Evolutionary conservation across 2,113 vertebrate species (phyloP), one percentile per base, ranked within the genome.

Genomic region (Eptesicus fuscus): DNA sequence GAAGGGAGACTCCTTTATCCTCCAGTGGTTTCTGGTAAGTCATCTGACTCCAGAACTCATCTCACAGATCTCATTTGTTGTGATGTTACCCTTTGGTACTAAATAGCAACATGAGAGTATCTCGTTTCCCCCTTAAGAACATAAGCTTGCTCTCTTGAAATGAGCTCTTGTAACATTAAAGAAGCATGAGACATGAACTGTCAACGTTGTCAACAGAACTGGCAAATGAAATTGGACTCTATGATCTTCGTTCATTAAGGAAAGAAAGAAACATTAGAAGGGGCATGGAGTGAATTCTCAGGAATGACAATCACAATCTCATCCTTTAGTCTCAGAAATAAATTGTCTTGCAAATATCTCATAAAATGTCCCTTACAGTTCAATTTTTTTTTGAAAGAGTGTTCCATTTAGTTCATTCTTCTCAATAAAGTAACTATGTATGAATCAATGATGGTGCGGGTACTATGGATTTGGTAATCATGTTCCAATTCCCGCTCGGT

Each of bases 381-480:
- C 44, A 84, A 0, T 69, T 77, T 85, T 61, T 53, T 56, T 83
- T 85, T 20, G 22, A 73, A 93, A 94, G 47, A 83, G 9, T 51
- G 28, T 86, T 97, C 94, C 69, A 83, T 74, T 82, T 67, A 78
- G 69, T 77, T 84, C n/a, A 71, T 83, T 94, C 76, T 92, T 93
- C 17, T 88, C 76, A 42, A 63, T 93, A 83, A 93, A 71, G 28
- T 32, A 53, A 44, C n/a, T 70, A 9, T 30, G 23, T 17, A 7
- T 70, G 70, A 83, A 67, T 94, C 95, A 71, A 61, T 94, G 85
- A 40, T 93, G 73, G 74, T n/a, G 49, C 70, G 83, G 61, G 11
- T 32, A 67, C 87, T 90, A 73, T 93, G 88, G 84, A 91, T 96
- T 96, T 91, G 83, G 69, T 94, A 96, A 96, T 97, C 94, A 73